Conservation (phyloP, 2,797 vertebrate genomes). For the Toxotes lorentzi region DNA sequence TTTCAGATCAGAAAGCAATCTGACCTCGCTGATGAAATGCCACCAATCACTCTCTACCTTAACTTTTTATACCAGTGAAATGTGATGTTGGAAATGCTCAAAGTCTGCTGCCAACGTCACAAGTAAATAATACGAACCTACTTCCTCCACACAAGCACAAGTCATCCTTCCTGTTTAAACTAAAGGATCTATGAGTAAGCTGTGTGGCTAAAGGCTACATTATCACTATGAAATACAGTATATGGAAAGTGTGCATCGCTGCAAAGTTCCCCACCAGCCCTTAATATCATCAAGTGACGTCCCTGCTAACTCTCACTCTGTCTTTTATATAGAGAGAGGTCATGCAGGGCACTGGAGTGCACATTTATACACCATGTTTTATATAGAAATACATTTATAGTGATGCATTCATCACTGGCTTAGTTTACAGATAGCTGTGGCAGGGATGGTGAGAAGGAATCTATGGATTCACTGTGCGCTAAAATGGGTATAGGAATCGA, state of each 20-base stretch:
- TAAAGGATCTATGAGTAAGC: neutral
- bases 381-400: no score
- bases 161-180: neutral
- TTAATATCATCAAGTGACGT: constrained; percentile 30
- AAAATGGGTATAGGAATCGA: no score
- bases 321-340: no score
- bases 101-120: neutral
- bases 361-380: no score
- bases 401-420: no score
- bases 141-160: neutral
- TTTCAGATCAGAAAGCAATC: no score
- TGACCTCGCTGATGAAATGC: neutral
- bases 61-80: neutral
- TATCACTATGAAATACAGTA: neutral
- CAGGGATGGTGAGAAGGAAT: no score
- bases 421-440: no score
- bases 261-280: neutral
- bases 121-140: neutral
- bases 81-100: neutral
- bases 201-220: neutral
- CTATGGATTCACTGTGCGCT: no score
- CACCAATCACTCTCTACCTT: neutral
- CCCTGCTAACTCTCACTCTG: neutral
- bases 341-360: no score
- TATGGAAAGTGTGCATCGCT: neutral